These are phyloP conservation scores for Cygnus olor DNA, from an alignment of 2,797 vertebrate species.

Conservation along the genomic window DNA sequence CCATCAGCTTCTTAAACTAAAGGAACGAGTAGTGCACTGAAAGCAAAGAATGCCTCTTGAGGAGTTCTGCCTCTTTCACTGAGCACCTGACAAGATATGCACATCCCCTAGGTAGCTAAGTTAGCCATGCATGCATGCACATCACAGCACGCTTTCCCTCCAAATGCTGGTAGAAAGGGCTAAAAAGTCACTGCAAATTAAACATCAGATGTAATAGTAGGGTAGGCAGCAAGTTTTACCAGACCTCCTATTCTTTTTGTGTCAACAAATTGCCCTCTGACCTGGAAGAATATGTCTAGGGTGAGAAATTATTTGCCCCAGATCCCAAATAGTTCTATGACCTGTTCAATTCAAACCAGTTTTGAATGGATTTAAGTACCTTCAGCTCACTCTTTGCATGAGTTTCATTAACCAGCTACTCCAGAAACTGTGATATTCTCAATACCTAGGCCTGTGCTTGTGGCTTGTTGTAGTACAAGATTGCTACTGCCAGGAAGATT, in stretches of 20 bases:
- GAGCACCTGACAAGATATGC: slow-evolving; percentile 46
- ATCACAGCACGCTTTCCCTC: slow-evolving; percentile 63
- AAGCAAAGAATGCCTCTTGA: neutral
- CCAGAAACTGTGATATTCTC: neutral
- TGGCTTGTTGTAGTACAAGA: neutral
- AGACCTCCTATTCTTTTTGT: neutral
- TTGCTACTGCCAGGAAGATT: neutral
- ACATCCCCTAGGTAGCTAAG: slow-evolving; percentile 13
- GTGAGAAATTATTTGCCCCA: slow-evolving; percentile 4
- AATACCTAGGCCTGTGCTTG: neutral
- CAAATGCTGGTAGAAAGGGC: slow-evolving; percentile 35
- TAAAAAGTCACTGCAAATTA: slow-evolving; percentile 66
- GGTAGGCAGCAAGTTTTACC: slow-evolving; percentile 13
- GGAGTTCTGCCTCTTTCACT: slow-evolving; percentile 33
- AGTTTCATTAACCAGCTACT: neutral
- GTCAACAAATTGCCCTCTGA: slow-evolving; percentile 40
- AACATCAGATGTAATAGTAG: neutral
- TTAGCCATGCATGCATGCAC: slow-evolving; percentile 47
- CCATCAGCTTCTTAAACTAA: slow-evolving; percentile 30
- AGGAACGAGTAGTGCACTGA: neutral
- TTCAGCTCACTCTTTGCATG: neutral
- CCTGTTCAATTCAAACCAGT: neutral
- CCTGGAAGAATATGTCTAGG: slow-evolving; percentile 23
- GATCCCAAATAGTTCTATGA: neutral
- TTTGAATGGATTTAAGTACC: neutral